Evolutionary conservation across 2,113 vertebrate genomes (phyloP), one percentile per base, ranked within the genome.

Genomic region (Hiodon alosoides): DNA sequence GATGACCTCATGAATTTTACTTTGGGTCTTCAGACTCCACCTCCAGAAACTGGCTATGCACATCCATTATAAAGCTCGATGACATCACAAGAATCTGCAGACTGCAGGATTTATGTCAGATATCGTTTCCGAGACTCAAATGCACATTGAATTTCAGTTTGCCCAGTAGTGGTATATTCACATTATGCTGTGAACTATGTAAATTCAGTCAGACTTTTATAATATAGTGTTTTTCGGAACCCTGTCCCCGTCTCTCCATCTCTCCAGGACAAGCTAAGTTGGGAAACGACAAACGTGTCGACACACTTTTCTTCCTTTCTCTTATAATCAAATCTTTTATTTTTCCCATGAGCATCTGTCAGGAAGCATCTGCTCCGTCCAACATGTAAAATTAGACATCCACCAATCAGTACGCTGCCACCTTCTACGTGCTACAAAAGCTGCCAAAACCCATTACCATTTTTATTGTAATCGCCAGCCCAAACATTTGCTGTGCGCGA

Each of bases 321-420:
- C 31, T 79, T 67, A 69, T 79, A 78, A 79, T 71, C 73, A 80
- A 73, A 78, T 81, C 77, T 82, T 81, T 84, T 85, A 83, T 85
- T 79, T 82, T 83, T 48, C 74, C 31, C 31, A 31, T 69, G 59
- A 85, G 83, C 83, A 85, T 87, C 87, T 88, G 84, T 84, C 83
- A 82, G 4, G 46, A 74, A 82, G 83, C 88, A 88, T 88, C 86
- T 89, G 85, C 81, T 72, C 11, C 80, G 78, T 85, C 83, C 78
- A 78, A 78, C 82, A 81, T 83, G 86, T 77, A 84, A 81, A 83
- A 87, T 88, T 88, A 88, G 81, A 71, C 66, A 81, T 83, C 82
- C 80, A 85, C 87, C 86, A 84, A 85, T 89, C 85, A 88, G 61
- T 52, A 69, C 67, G 69, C 47, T 51, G 62, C 13, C 72, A 53